These are phyloP conservation scores for Puffinus mauretanicus DNA, from an alignment of 2,113 vertebrate species.

Conservation along the genomic window DNA sequence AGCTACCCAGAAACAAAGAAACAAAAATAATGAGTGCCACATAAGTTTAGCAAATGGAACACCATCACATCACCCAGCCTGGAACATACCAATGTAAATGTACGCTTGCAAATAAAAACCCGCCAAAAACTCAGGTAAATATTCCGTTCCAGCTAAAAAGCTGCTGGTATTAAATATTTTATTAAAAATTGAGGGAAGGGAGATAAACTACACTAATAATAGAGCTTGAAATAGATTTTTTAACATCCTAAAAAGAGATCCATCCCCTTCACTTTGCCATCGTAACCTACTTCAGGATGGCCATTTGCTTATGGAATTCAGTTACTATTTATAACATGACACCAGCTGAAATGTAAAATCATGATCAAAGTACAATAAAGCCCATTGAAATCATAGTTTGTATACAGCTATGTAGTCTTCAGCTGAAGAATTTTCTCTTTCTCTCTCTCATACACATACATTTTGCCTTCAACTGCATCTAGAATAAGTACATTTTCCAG, in stretches of 20 bases:
- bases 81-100: neutral
- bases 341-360: neutral
- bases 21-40: neutral
- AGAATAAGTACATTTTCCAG: constrained; percentile 13
- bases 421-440: constrained; percentile 21
- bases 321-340: neutral
- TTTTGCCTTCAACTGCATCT: neutral
- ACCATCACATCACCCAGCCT: neutral
- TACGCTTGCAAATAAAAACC: neutral
- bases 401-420: neutral
- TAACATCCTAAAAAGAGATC: neutral
- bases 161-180: neutral
- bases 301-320: constrained; percentile 28
- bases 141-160: neutral
- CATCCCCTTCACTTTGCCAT: neutral
- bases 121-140: neutral
- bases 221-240: neutral
- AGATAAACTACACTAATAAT: neutral
- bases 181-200: neutral
- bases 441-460: neutral
- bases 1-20: neutral
- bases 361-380: constrained; percentile 23
- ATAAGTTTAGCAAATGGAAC: neutral
- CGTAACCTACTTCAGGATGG: neutral
- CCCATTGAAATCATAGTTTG: neutral